phyloP scores from a whole-genome alignment of 2,888 invertebrate genomes.

The Sisyra nigra region DNA sequence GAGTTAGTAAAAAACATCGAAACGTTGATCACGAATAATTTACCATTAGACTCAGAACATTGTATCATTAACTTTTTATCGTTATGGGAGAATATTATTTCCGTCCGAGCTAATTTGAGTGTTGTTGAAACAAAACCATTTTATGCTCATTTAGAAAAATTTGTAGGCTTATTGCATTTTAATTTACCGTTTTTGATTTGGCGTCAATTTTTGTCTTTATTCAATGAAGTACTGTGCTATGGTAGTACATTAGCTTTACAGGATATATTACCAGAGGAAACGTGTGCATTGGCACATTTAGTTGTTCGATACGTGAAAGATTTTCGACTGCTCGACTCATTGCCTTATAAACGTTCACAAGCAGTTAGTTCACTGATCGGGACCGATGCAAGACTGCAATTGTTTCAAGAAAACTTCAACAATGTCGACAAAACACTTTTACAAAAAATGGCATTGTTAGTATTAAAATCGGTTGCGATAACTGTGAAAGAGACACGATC shows the following conservation, averaged over 20 bases:
- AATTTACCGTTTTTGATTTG: slow-evolving; percentile 70
- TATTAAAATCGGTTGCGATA: slow-evolving; percentile 76
- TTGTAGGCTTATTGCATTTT: slow-evolving; percentile 50
- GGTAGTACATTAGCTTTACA: slow-evolving; percentile 80
- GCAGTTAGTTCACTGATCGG: slow-evolving; percentile 28
- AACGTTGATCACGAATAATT: slow-evolving; percentile 37
- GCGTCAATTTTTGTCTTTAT: slow-evolving; percentile 68
- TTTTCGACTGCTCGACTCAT: slow-evolving; percentile 50
- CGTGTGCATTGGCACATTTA: slow-evolving; percentile 70
- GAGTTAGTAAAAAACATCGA: slow-evolving; percentile 58
- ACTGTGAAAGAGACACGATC: slow-evolving; percentile 80
- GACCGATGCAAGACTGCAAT: slow-evolving; percentile 20
- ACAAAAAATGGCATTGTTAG: slow-evolving; percentile 73
- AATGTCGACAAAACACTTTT: slow-evolving; percentile 58
- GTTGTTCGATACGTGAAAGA: slow-evolving; percentile 77
- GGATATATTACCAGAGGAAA: slow-evolving; percentile 75
- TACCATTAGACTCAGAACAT: slow-evolving; percentile 45
- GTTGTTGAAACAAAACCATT: slow-evolving; percentile 80
- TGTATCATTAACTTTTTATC: slow-evolving; percentile 68
- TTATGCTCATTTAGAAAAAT: slow-evolving; percentile 67
- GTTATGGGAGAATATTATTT: slow-evolving; percentile 80
- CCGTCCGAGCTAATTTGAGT: slow-evolving; percentile 78
- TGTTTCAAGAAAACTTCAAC: slow-evolving; percentile 15
- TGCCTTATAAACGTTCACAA: slow-evolving; percentile 24
- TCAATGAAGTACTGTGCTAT: slow-evolving; percentile 82